phyloP scores from a whole-genome alignment of 2,113 vertebrate genomes.

The Oreochromis niloticus region DNA sequence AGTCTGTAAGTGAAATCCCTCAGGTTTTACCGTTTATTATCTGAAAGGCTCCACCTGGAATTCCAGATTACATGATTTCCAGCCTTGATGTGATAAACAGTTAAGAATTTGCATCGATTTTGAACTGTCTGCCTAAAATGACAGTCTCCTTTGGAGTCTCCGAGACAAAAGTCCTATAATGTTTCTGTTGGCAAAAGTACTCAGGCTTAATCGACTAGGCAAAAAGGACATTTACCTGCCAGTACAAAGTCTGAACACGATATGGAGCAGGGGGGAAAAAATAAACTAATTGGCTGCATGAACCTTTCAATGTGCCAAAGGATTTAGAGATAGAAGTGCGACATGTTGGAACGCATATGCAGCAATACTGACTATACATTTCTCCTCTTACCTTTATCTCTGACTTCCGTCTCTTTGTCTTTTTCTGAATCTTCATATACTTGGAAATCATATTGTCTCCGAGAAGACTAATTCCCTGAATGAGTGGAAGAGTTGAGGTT shows the following conservation, averaged over 20 bases:
- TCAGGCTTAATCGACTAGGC: not conserved
- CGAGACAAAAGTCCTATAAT: not conserved
- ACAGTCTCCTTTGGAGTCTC: constrained; percentile 8
- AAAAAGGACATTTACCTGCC: constrained; percentile 1
- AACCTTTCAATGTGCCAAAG: not conserved
- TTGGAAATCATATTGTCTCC: not conserved
- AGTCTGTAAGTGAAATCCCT: constrained; percentile 20
- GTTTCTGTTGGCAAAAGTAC: constrained; percentile 51
- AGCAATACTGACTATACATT: not conserved
- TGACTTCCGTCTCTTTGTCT: not conserved
- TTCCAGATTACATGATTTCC: not conserved
- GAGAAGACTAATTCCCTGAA: not conserved
- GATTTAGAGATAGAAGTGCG: not conserved
- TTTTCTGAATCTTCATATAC: not conserved
- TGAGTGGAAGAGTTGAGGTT: not conserved
- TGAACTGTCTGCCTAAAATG: constrained; percentile 27
- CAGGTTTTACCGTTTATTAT: constrained; percentile 42
- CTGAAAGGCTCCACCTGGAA: constrained; percentile 24
- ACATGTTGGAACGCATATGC: constrained; percentile 2
- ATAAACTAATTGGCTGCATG: not conserved
- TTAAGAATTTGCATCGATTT: constrained; percentile 67
- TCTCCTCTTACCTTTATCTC: not conserved
- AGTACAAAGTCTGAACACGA: not conserved
- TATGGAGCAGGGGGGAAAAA: not conserved
- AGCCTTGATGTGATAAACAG: constrained; percentile 47